Conservation (phyloP, 2,888 invertebrate species). For the Macropis europaea region DNA sequence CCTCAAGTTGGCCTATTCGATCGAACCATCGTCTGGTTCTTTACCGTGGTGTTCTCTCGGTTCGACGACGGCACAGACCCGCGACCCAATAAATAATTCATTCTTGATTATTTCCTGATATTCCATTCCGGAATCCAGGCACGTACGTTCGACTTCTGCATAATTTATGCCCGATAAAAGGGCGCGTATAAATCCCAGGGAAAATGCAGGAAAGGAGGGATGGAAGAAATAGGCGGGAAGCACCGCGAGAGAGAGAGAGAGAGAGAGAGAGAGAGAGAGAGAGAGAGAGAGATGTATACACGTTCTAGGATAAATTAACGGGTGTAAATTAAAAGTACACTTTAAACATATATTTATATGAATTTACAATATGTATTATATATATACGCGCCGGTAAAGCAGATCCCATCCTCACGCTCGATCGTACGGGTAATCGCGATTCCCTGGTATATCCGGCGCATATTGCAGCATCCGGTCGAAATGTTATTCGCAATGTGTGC, state of each 20-base stretch:
- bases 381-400: too few species aligned
- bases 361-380: too few species aligned
- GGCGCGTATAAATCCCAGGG: conserved; percentile 38
- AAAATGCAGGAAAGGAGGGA: conserved; percentile 27
- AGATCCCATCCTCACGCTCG: too few species aligned
- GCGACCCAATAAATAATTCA: conserved; percentile 61
- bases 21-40: too few species aligned
- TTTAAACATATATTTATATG: too few species aligned
- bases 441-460: conserved; percentile 14
- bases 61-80: neutral
- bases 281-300: too few species aligned
- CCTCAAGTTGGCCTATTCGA: neutral
- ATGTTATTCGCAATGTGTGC: conserved; percentile 21
- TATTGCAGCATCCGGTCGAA: conserved; percentile 29
- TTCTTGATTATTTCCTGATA: conserved; percentile 57
- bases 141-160: conserved; percentile 52
- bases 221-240: neutral
- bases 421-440: conserved; percentile 3
- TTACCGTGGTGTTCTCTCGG: too few species aligned
- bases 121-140: conserved; percentile 50
- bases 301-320: too few species aligned
- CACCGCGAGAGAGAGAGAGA: neutral
- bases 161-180: conserved; percentile 50
- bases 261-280: neutral
- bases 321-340: too few species aligned